These are phyloP conservation scores for Trypoxylus dichotomus DNA, from an alignment of 1,140 invertebrate species.

Conservation along the genomic window DNA sequence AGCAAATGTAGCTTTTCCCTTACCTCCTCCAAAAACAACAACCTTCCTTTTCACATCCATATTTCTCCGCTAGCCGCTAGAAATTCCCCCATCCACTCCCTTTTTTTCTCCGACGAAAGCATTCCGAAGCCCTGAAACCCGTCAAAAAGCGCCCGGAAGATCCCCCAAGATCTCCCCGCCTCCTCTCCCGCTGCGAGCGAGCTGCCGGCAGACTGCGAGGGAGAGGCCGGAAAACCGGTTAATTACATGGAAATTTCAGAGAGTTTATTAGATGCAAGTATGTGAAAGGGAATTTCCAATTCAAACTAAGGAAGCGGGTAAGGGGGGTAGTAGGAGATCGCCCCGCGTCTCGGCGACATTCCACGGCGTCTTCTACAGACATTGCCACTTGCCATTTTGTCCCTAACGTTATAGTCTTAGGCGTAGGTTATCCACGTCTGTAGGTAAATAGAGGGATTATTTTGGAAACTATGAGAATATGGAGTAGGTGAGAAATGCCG, in stretches of 20 bases:
- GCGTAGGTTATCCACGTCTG: too few species aligned
- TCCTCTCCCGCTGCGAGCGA: background rate
- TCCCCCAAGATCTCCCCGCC: background rate
- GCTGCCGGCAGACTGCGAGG: background rate
- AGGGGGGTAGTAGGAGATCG: background rate
- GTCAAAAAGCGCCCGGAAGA: background rate
- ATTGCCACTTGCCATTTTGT: background rate
- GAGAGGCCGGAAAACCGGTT: conserved; percentile 36
- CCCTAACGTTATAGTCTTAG: background rate
- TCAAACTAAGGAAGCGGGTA: conserved; percentile 46
- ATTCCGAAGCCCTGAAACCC: too few species aligned
- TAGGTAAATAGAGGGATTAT: too few species aligned
- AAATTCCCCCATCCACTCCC: too few species aligned
- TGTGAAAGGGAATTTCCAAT: conserved; percentile 53
- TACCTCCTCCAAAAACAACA: too few species aligned
- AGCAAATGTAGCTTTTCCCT: too few species aligned
- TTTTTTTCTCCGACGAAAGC: too few species aligned
- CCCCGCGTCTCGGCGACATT: background rate
- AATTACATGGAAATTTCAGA: conserved; percentile 52
- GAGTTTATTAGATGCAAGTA: conserved; percentile 54
- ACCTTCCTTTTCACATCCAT: too few species aligned
- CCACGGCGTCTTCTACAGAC: background rate
- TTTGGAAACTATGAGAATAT: too few species aligned
- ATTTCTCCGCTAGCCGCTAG: too few species aligned
- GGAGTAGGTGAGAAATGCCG: too few species aligned